These are phyloP conservation scores for Zygogramma bicolorata DNA, from an alignment of 2,888 invertebrate genomes.

Conservation along the genomic window DNA sequence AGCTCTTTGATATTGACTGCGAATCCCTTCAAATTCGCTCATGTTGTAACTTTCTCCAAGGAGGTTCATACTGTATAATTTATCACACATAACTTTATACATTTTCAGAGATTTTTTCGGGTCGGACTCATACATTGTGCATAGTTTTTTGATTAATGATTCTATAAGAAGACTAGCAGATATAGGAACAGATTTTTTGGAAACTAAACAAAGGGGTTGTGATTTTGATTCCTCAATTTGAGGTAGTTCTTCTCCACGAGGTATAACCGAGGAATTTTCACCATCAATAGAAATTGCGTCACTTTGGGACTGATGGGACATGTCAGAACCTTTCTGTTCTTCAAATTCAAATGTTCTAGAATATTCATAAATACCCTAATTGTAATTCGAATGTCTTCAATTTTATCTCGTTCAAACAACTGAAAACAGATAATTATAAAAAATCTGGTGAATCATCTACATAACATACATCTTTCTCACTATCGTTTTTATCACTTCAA, in stretches of 20 bases:
- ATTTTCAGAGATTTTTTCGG: constrained; percentile 70
- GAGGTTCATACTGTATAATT: constrained; percentile 76
- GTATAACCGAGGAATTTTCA: constrained; percentile 22
- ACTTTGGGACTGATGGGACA: constrained; percentile 24
- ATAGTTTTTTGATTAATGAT: constrained; percentile 77
- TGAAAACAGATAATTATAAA: too few species aligned
- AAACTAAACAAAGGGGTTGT: constrained; percentile 29
- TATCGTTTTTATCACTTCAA: too few species aligned
- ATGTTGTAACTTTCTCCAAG: constrained; percentile 79
- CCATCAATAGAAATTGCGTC: constrained; percentile 29
- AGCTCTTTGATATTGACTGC: constrained; percentile 77
- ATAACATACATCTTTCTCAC: too few species aligned
- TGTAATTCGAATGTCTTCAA: not conserved
- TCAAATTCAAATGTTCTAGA: constrained; percentile 3
- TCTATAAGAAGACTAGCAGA: constrained; percentile 78
- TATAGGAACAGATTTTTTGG: constrained; percentile 64
- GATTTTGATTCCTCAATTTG: constrained; percentile 20
- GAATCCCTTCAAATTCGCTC: constrained; percentile 78
- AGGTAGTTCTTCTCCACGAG: constrained; percentile 18
- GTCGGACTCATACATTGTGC: constrained; percentile 75
- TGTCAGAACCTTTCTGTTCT: constrained; percentile 25
- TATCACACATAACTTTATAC: constrained; percentile 77
- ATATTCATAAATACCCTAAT: constrained; percentile 28
- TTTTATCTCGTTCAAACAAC: not conserved
- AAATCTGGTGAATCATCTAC: too few species aligned